Percentiles rank a stretch among this genome's conserved stretches.
Evolutionary conservation across 2,113 vertebrate genomes (phyloP).

Genomic region (Chloebia gouldiae): DNA sequence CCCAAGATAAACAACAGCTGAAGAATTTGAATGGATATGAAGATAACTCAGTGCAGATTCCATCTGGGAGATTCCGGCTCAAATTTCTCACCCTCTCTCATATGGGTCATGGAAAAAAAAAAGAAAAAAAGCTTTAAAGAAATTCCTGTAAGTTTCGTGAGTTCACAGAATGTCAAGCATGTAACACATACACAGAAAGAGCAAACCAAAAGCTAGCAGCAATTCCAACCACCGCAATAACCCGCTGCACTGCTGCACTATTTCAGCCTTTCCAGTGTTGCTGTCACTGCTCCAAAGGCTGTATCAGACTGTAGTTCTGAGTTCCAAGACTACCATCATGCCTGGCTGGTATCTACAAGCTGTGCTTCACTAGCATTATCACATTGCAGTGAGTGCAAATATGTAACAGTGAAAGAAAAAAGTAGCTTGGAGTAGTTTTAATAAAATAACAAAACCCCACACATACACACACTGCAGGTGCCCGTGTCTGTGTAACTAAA

Average conservation of each 20-base stretch:
- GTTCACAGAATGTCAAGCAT: not conserved
- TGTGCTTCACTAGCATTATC: not conserved
- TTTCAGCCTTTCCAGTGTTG: not conserved
- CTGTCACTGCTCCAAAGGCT: not conserved
- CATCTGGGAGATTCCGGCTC: not conserved
- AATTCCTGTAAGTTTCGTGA: not conserved
- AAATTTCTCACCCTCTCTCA: not conserved
- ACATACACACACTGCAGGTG: fast-evolving
- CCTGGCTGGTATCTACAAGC: fast-evolving
- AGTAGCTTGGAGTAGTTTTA: not conserved
- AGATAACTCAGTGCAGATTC: not conserved
- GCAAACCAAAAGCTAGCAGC: not conserved
- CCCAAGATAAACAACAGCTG: not conserved
- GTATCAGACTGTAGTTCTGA: not conserved
- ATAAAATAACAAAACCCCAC: not conserved
- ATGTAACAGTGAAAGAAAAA: not conserved
- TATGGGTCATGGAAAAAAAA: not conserved
- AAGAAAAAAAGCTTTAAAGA: not conserved
- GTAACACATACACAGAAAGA: not conserved
- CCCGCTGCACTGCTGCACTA: not conserved
- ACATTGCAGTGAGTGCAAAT: not conserved
- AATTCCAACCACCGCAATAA: not conserved
- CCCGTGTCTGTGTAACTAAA: not conserved
- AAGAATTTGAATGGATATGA: not conserved
- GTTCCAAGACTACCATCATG: too few relatives aligned